Percentiles rank a stretch among this genome's conserved stretches.
phyloP scores from a whole-genome alignment of 2,888 invertebrate species.

The Phaedon cochleariae region DNA sequence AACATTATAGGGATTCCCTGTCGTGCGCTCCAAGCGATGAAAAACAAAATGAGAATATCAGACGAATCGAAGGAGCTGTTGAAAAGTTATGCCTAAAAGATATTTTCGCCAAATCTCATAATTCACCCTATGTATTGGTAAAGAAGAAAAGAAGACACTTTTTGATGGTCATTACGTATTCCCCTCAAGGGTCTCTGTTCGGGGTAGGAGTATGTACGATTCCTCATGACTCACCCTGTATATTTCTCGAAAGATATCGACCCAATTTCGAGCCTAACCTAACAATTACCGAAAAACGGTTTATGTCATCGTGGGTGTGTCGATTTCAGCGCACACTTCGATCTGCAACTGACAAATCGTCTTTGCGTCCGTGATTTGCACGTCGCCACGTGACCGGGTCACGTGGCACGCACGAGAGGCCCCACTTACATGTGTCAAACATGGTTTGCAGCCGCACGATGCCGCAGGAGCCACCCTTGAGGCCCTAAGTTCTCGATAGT shows the following conservation, averaged over 20 bases:
- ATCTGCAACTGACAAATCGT: conserved; percentile 51
- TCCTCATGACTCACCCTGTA: conserved; percentile 14
- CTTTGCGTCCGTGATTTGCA: conserved; percentile 52
- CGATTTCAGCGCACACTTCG: conserved; percentile 48
- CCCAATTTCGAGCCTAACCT: conserved; percentile 21
- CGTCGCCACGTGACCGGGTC: conserved; percentile 49
- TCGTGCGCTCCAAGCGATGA: no score
- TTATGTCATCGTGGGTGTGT: conserved; percentile 50
- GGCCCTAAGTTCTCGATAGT: neutral
- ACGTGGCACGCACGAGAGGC: conserved; percentile 54
- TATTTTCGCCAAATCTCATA: no score
- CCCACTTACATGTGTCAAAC: conserved; percentile 62
- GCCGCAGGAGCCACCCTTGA: neutral
- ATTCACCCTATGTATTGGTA: no score
- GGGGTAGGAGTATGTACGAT: no score
- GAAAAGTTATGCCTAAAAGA: no score
- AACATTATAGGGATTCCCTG: no score
- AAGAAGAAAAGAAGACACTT: no score
- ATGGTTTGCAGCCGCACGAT: conserved; percentile 48
- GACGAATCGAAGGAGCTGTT: no score
- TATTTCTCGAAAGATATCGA: conserved; percentile 6
- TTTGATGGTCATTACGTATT: no score
- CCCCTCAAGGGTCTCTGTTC: no score
- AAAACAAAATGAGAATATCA: no score
- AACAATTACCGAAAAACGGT: conserved; percentile 32